Conservation (phyloP, 2,888 invertebrate species). For the Galerucella pusilla region DNA sequence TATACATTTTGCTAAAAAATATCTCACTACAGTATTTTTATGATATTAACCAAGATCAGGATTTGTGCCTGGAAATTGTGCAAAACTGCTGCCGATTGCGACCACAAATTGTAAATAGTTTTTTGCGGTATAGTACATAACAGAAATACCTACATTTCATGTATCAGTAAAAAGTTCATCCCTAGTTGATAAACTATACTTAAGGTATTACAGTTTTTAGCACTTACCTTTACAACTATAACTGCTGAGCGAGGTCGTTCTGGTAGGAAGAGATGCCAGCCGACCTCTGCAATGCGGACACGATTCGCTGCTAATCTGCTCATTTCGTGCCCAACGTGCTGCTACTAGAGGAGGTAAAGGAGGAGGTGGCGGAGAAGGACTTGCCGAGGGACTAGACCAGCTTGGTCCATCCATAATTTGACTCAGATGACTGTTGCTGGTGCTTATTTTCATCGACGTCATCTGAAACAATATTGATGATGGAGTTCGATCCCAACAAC, state of each 20-base stretch:
- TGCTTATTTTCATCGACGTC: slow-evolving; percentile 50
- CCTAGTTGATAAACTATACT: too few species aligned
- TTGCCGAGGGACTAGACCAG: slow-evolving; percentile 63
- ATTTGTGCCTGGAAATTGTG: too few species aligned
- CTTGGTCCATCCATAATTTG: slow-evolving; percentile 60
- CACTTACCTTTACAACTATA: slow-evolving; percentile 62
- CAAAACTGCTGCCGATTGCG: too few species aligned
- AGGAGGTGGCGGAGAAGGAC: slow-evolving; percentile 63
- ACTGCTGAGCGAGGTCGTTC: slow-evolving; percentile 64
- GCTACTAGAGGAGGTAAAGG: slow-evolving; percentile 61
- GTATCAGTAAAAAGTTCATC: too few species aligned
- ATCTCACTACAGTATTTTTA: too few species aligned
- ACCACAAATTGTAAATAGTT: too few species aligned
- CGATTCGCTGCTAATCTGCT: slow-evolving; percentile 58
- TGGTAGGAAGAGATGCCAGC: slow-evolving; percentile 62
- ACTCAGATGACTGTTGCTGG: slow-evolving; percentile 48
- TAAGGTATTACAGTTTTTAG: too few species aligned
- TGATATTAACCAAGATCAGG: too few species aligned
- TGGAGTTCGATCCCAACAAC: too few species aligned
- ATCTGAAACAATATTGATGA: slow-evolving; percentile 9
- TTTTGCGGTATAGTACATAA: too few species aligned
- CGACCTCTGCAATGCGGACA: slow-evolving; percentile 64
- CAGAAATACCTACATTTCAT: too few species aligned
- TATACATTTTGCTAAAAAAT: too few species aligned
- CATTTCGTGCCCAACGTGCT: slow-evolving; percentile 60